phyloP scores from a whole-genome alignment of 2,888 invertebrate species.

The Eupithecia pulchellata region DNA sequence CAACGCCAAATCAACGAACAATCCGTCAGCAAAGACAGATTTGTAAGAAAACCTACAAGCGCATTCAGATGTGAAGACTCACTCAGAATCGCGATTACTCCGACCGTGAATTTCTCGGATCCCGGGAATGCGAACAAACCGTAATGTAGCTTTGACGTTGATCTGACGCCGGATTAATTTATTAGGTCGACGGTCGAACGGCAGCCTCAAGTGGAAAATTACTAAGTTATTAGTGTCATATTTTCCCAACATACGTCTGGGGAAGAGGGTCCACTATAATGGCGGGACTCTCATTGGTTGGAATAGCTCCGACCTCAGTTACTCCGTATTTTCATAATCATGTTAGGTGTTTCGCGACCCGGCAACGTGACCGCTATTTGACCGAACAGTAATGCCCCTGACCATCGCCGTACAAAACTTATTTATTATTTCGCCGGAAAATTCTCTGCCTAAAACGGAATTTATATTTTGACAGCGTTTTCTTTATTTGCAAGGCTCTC shows the following conservation, averaged over 20 bases:
- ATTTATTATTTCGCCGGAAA: conserved; percentile 19
- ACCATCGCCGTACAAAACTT: conserved; percentile 23
- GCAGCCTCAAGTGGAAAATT: conserved; percentile 64
- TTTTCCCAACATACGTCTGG: conserved; percentile 65
- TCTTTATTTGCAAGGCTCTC: conserved; percentile 21
- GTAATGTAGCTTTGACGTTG: conserved; percentile 70
- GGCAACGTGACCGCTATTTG: conserved; percentile 29
- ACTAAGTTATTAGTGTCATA: conserved; percentile 73
- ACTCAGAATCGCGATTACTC: conserved; percentile 31
- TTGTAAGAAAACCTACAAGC: conserved; percentile 15
- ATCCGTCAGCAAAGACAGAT: conserved; percentile 15
- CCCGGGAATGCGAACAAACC: conserved; percentile 36
- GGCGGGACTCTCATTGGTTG: conserved; percentile 50
- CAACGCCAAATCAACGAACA: conserved; percentile 11
- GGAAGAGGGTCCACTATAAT: conserved; percentile 57
- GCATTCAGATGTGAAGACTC: conserved; percentile 32
- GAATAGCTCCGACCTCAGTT: conserved; percentile 45
- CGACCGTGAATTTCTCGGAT: conserved; percentile 36
- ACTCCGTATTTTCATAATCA: conserved; percentile 45
- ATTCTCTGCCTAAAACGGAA: not conserved
- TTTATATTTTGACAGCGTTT: conserved; percentile 15
- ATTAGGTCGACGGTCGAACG: conserved; percentile 60
- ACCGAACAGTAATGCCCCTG: conserved; percentile 23
- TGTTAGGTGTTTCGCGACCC: conserved; percentile 33
- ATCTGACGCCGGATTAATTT: conserved; percentile 79